phyloP scores from a whole-genome alignment of 1,140 invertebrate species.

The Helicoverpa armigera region DNA sequence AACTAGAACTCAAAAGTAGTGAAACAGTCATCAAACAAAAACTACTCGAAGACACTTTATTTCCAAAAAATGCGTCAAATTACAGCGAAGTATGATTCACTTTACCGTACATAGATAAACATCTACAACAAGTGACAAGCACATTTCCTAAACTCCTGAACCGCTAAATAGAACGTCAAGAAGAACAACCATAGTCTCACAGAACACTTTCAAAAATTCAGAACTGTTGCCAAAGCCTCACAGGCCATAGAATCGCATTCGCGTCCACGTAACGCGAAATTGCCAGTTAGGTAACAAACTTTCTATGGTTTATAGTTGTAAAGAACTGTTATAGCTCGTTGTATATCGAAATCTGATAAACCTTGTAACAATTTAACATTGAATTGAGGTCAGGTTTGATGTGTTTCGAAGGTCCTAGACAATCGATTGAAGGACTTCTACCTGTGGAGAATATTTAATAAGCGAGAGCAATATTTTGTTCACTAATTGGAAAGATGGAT shows the following conservation, averaged over 20 bases:
- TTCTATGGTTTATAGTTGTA: conserved; percentile 40
- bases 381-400: conserved; percentile 52
- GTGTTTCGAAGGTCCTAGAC: conserved; percentile 5
- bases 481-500: conserved; percentile 17
- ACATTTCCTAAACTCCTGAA: too few relatives aligned
- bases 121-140: too few relatives aligned
- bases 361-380: conserved; percentile 52
- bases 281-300: conserved; percentile 44
- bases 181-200: neutral
- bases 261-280: conserved; percentile 42
- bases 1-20: too few relatives aligned
- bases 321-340: neutral
- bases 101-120: too few relatives aligned
- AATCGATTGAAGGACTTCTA: conserved; percentile 26
- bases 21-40: too few relatives aligned
- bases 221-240: conserved; percentile 19
- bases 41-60: too few relatives aligned
- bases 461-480: conserved; percentile 1
- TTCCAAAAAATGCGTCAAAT: too few relatives aligned
- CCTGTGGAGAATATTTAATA: conserved; percentile 18
- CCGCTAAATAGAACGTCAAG: too few relatives aligned
- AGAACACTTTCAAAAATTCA: conserved; percentile 10
- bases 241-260: conserved; percentile 4
- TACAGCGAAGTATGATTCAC: too few relatives aligned
- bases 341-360: conserved; percentile 48